Evolutionary conservation across 2,888 invertebrate genomes (phyloP).

Genomic region (Epinotia brunnichana): DNA sequence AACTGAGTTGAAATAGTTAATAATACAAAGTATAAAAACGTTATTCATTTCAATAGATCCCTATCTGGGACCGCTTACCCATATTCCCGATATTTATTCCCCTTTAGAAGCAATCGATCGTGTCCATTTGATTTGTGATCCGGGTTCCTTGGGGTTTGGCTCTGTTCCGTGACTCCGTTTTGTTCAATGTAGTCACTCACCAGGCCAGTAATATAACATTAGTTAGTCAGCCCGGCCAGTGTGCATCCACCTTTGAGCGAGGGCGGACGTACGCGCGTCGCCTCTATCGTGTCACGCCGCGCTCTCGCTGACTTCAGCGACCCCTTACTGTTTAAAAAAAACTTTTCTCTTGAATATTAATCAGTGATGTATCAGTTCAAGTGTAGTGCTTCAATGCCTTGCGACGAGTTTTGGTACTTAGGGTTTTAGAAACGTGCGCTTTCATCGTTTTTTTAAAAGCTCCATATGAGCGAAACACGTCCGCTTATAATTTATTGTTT

Average conservation of each 20-base stretch:
- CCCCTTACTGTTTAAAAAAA: constrained; percentile 57
- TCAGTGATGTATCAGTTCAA: constrained; percentile 60
- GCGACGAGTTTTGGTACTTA: constrained; percentile 63
- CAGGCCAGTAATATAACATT: constrained; percentile 58
- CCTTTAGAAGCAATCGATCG: constrained; percentile 62
- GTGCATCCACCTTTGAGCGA: constrained; percentile 63
- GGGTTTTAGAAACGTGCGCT: constrained; percentile 57
- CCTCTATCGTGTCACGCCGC: constrained; percentile 57
- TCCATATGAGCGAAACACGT: constrained; percentile 74
- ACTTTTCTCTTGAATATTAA: constrained; percentile 62
- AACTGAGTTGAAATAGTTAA: not conserved
- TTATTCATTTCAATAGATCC: not conserved
- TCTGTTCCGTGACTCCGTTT: constrained; percentile 70
- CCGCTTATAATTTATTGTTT: constrained; percentile 79
- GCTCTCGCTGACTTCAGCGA: constrained; percentile 53
- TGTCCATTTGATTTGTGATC: constrained; percentile 70
- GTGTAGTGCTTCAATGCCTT: constrained; percentile 59
- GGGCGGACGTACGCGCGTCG: constrained; percentile 67
- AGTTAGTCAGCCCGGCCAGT: constrained; percentile 55
- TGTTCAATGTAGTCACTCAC: constrained; percentile 67
- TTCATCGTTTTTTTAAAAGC: constrained; percentile 62
- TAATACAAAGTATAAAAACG: not conserved
- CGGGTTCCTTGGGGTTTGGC: constrained; percentile 67
- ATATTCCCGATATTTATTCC: constrained; percentile 27
- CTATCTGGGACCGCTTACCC: not conserved